These are phyloP conservation scores for Drosophila punjabiensis DNA, from an alignment of 1,140 invertebrate genomes.

Conservation along the genomic window DNA sequence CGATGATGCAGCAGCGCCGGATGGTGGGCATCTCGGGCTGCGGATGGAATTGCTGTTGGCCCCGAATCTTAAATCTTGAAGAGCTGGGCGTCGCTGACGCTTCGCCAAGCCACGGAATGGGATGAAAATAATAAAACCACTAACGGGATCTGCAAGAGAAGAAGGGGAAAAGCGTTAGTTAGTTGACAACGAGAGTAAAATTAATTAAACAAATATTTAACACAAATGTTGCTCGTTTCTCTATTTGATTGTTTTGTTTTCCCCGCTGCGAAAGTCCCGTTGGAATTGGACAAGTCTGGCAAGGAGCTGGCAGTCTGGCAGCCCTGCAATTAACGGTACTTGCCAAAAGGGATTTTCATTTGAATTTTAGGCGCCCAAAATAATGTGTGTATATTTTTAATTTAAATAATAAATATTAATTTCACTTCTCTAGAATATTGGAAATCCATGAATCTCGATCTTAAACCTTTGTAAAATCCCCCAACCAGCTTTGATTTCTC, in stretches of 20 bases:
- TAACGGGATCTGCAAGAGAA: constrained; percentile 44
- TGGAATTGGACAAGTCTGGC: too few relatives aligned
- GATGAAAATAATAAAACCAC: constrained; percentile 43
- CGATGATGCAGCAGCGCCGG: constrained; percentile 80
- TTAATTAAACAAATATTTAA: not conserved
- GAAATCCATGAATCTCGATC: not conserved
- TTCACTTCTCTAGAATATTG: not conserved
- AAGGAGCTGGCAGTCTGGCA: not conserved
- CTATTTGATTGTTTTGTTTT: too few relatives aligned
- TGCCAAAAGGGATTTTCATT: too few relatives aligned
- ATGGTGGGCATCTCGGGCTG: constrained; percentile 77
- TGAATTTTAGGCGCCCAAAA: not conserved
- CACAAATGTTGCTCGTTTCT: too few relatives aligned
- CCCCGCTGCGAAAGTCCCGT: not conserved
- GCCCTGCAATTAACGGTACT: not conserved
- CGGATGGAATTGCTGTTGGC: constrained; percentile 51
- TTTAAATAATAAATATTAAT: too few relatives aligned
- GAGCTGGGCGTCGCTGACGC: constrained; percentile 69
- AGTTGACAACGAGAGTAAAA: not conserved
- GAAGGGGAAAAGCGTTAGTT: not conserved
- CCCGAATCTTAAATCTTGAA: constrained; percentile 61
- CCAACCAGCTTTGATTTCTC: constrained; percentile 1
- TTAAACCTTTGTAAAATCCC: not conserved
- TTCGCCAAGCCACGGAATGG: constrained; percentile 58
- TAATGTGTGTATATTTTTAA: too few relatives aligned